Evolutionary conservation across 1,140 invertebrate species (phyloP).

Genomic region (Drosophila setifemur): DNA sequence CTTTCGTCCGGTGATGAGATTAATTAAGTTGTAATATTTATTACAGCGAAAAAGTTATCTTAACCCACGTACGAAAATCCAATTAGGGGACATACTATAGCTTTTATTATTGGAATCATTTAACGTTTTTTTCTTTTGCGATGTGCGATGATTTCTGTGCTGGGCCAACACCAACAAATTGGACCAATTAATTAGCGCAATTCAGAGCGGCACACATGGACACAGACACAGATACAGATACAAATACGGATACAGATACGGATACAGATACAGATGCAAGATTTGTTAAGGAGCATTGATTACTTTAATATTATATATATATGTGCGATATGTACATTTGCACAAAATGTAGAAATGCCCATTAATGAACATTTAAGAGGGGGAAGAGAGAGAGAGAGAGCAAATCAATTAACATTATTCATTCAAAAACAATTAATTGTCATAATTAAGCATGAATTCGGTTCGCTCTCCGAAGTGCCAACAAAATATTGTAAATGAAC

Average conservation of each 20-base stretch:
- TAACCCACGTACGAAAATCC: no score
- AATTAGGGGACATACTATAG: no score
- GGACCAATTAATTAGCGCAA: slow-evolving; percentile 48
- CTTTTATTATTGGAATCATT: no score
- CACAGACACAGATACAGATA: neutral
- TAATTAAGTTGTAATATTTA: no score
- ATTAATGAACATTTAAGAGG: neutral
- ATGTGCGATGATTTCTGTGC: slow-evolving; percentile 19
- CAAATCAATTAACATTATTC: slow-evolving; percentile 71
- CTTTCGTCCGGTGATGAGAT: no score
- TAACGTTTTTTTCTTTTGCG: slow-evolving; percentile 9
- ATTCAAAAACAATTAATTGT: slow-evolving; percentile 68
- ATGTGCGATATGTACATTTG: neutral
- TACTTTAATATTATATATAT: neutral
- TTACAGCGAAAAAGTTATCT: no score
- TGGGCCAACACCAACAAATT: neutral
- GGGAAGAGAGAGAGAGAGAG: neutral
- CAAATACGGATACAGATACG: neutral
- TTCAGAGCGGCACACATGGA: neutral
- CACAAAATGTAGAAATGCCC: neutral
- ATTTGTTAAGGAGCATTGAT: slow-evolving; percentile 12
- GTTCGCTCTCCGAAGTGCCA: slow-evolving; percentile 40
- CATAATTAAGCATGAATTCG: slow-evolving; percentile 54
- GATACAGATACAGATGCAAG: neutral
- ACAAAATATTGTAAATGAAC: slow-evolving; percentile 17